Base-by-base conservation (phyloP, 2,797 vertebrate genomes). In the Zalophus californianus region DNA sequence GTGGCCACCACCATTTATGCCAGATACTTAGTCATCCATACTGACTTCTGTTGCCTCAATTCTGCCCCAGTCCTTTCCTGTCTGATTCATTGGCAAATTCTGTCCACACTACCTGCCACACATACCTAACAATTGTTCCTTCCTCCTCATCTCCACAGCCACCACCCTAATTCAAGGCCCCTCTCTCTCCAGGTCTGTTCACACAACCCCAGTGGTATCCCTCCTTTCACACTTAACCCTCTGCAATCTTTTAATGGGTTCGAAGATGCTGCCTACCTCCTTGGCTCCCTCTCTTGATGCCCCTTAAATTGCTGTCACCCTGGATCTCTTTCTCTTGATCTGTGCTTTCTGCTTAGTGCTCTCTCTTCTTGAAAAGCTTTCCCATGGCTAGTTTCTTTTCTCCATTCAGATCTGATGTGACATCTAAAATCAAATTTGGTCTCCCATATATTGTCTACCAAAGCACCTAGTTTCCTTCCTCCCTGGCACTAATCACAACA, bases 11-110 rank as follows among this genome's bases (percentile, higher is more conserved):
- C 48, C 82, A 48, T 38, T 95, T 87, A 50, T n/a, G 35, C 32
- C 52, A 86, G 44, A 58, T 82, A 29, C 15, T 80, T 83, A 25
- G 83, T 70, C 68, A 86, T 64, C 50, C 35, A 14, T 18, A 86
- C 41, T 80, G 35, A 94, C 41, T 90, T 68, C 23, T 2, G n/a
- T 50, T 13, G 3, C 54, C 68, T 60, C 52, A 95, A 64, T 94
- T 70, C 38, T 38, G 77, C 32, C 23, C 41, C 16, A 35, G 0
- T 11, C 48, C 25, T 85, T 83, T 56, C 6, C 58, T 12, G 27
- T 92, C 21, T 75, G 52, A 82, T 77, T 95, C 48, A 66, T 91
- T 35, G 90, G 73, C 80, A 91, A 91, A 96, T 82, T 48, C 44
- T 72, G 79, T 41, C 58, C 27, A 44, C 6, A 27, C 32, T 77